Conservation (phyloP, 2,888 invertebrate genomes). For the Eupeodes latifasciatus region DNA sequence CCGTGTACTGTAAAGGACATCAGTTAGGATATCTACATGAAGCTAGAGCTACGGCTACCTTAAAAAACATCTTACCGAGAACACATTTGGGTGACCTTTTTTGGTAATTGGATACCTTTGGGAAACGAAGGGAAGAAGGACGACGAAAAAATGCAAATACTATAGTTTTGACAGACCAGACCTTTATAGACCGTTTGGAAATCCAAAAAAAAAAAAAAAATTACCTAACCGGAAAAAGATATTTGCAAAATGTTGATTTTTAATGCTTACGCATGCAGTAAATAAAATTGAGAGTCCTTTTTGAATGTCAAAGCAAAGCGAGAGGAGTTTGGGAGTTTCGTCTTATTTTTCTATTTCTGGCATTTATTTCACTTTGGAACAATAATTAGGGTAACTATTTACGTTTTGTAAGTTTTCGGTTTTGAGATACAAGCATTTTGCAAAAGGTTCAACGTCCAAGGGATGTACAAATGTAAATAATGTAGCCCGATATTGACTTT, state of each 20-base stretch:
- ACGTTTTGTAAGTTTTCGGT: background rate
- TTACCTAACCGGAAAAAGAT: slow-evolving; percentile 64
- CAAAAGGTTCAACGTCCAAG: background rate
- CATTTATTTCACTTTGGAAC: background rate
- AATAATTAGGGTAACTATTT: slow-evolving; percentile 14
- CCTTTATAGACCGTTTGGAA: background rate
- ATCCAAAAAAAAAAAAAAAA: background rate
- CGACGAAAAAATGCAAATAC: slow-evolving; percentile 8
- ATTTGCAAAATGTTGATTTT: slow-evolving; percentile 74
- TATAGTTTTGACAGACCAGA: slow-evolving; percentile 10
- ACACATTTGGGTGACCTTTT: slow-evolving; percentile 71
- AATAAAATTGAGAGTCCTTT: slow-evolving; percentile 54
- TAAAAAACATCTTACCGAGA: slow-evolving; percentile 24
- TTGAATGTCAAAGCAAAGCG: slow-evolving; percentile 2
- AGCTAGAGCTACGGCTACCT: background rate
- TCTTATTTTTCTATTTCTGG: background rate
- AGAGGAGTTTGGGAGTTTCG: background rate
- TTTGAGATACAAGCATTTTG: background rate
- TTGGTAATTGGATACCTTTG: slow-evolving; percentile 67
- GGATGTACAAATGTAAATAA: background rate
- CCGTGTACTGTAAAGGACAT: background rate
- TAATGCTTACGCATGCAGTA: slow-evolving; percentile 74
- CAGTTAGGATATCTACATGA: too few relatives aligned
- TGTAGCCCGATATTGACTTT: too few relatives aligned
- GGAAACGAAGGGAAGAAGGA: background rate